A percentile compares a stretch with the other conserved stretches of the same genome.
Conservation (phyloP, 2,888 invertebrate genomes). For the Nasonia oneida region DNA sequence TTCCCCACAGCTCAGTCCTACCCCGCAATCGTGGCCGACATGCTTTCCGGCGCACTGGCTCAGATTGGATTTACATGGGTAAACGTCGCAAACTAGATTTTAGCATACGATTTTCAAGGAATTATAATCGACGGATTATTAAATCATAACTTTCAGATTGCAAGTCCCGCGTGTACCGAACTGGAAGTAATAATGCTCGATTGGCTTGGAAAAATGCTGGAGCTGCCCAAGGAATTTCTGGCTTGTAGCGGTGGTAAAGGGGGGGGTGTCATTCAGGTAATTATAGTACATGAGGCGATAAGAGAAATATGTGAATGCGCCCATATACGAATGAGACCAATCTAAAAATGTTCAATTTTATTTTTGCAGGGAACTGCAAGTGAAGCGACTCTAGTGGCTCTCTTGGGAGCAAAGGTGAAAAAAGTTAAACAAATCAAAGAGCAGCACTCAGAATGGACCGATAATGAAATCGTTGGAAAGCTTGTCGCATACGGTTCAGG, state of each 20-base stretch:
- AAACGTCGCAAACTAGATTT: slow-evolving; percentile 67
- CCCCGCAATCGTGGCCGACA: slow-evolving; percentile 96
- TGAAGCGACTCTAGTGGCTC: slow-evolving; percentile 94
- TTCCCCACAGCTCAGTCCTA: slow-evolving; percentile 97
- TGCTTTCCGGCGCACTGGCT: slow-evolving; percentile 95
- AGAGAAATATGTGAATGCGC: no score
- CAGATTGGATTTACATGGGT: slow-evolving; percentile 99
- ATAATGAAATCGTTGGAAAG: slow-evolving; percentile 87
- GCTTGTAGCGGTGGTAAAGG: slow-evolving; percentile 90
- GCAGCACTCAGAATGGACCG: slow-evolving; percentile 88
- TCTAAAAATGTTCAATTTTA: neutral
- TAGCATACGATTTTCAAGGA: neutral
- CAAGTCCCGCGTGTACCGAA: slow-evolving; percentile 97
- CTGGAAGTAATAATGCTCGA: slow-evolving; percentile 96
- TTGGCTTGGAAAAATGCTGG: slow-evolving; percentile 96
- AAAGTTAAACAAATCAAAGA: slow-evolving; percentile 85
- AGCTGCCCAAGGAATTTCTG: slow-evolving; percentile 91
- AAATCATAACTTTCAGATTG: slow-evolving; percentile 83
- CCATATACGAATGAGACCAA: no score
- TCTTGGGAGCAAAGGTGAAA: slow-evolving; percentile 93
- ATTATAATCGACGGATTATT: slow-evolving; percentile 28
- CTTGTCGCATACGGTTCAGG: slow-evolving; percentile 93
- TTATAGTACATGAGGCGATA: neutral
- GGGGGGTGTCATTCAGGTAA: slow-evolving; percentile 89
- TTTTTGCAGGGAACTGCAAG: slow-evolving; percentile 90